Base-by-base conservation (phyloP, 2,797 vertebrate species). In the Sebastiscus tertius region DNA sequence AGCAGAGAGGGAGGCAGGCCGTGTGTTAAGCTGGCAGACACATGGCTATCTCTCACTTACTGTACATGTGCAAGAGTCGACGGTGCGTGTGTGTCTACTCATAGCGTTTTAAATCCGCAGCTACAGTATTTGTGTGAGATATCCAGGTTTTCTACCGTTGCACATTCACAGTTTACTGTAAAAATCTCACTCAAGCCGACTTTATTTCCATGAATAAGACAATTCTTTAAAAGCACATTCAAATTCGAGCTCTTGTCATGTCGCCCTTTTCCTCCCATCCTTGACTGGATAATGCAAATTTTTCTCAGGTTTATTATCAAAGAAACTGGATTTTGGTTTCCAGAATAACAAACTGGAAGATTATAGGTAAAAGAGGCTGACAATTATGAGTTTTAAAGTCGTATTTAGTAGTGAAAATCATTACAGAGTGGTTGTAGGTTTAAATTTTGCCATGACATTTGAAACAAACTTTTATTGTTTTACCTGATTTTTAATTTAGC, bases 11-110 rank as follows among this genome's bases (percentile, higher is more conserved):
- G 54, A 82, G 58, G 77, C 67, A 58, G 79, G 74, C 58, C 56
- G 10, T 76, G 87, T 68, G 80, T 81, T 85, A 79, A 80, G 77
- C 85, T 72, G 80, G 24, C 73, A 4, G 42, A 89, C 75, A 81
- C 83, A 84, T 34, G 54, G 62, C 80, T 79, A 39, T 80, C 82
- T 83, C 75, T 86, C 80, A 77, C 66, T 71, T 60, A 58, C 72
- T 72, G 79, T 63, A 82, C 86, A 82, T 81, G 72, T 82, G 76
- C 6, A 12, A 4, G 22, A 33, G 42, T 52, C 4, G 26, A 34
- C 24, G 12, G 34, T 34, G 31, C 27, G 55, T 24, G n/a, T 8
- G n/a, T 63, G 61, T 36, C 60, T 22, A 2, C 24, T 52, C 12
- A 5, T 49, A 20, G 39, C 73, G 8, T 82, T 81, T 83, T 55